These are phyloP conservation scores for Polypedilum vanderplanki DNA, from an alignment of 1,140 invertebrate species.

Conservation along the genomic window DNA sequence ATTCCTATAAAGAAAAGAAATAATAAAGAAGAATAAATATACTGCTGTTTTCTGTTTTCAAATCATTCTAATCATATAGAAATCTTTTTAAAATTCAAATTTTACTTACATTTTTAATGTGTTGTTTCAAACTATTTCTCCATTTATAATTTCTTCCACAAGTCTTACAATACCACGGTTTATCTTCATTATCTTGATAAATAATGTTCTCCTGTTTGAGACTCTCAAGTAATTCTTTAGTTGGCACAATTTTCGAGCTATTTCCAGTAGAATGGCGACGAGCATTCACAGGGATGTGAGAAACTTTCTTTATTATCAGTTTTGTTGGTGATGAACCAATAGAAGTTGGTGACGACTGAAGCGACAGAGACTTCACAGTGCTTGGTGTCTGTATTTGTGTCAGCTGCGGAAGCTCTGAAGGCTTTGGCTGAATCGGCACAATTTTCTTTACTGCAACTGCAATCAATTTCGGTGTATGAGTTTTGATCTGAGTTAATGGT, in stretches of 20 bases:
- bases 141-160: constrained; percentile 43
- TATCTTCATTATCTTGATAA: constrained; percentile 33
- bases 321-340: background rate
- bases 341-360: background rate
- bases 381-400: constrained; percentile 15
- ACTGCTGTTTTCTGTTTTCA: no score
- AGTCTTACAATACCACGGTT: constrained; percentile 43
- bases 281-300: constrained; percentile 36
- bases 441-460: constrained; percentile 23
- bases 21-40: background rate
- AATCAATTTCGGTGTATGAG: background rate
- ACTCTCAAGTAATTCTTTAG: background rate
- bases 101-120: constrained; percentile 41
- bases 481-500: constrained; percentile 2
- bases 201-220: constrained; percentile 13
- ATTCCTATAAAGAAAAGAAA: constrained; percentile 34
- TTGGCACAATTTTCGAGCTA: constrained; percentile 30
- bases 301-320: constrained; percentile 32
- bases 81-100: no score
- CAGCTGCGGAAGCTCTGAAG: background rate
- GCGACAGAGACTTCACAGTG: background rate
- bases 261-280: constrained; percentile 34
- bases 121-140: constrained; percentile 45
- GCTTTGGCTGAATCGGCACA: background rate
- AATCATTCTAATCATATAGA: no score